Percentiles rank a stretch among this genome's conserved stretches.
Evolutionary conservation across 2,113 vertebrate species (phyloP).

Genomic region (Tetrao urogallus): DNA sequence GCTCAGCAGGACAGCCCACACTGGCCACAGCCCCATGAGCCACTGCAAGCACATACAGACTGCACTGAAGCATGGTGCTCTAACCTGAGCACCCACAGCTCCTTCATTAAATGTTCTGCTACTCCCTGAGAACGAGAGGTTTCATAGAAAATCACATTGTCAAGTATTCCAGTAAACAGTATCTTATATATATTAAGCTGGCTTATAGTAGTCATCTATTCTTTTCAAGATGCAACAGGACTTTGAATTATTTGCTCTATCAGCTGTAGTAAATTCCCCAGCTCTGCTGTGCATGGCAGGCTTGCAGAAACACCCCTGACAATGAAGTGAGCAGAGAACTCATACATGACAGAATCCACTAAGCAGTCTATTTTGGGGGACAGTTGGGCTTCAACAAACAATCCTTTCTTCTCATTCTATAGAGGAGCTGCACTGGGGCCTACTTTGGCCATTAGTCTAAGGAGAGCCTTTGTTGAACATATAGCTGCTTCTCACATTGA

Average conservation of each 20-base stretch:
- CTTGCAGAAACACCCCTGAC: slow-evolving; percentile 37
- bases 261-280: slow-evolving; percentile 41
- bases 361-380: slow-evolving; percentile 39
- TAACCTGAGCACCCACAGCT: slow-evolving; percentile 6
- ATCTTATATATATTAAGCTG: slow-evolving; percentile 41
- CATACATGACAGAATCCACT: slow-evolving; percentile 47
- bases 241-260: slow-evolving; percentile 51
- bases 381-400: slow-evolving; percentile 65
- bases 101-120: slow-evolving; percentile 36
- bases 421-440: slow-evolving; percentile 42
- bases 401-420: slow-evolving; percentile 65
- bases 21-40: not conserved
- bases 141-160: slow-evolving; percentile 24
- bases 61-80: not conserved
- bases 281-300: slow-evolving; percentile 6
- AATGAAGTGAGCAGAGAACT: slow-evolving; percentile 55
- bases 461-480: slow-evolving; percentile 64
- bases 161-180: slow-evolving; percentile 15
- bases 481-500: slow-evolving; percentile 64
- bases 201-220: slow-evolving; percentile 52
- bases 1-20: not conserved
- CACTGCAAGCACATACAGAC: not conserved
- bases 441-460: slow-evolving; percentile 66
- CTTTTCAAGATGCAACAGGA: slow-evolving; percentile 44
- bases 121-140: slow-evolving; percentile 25